A percentile compares a stretch with the other conserved stretches of the same genome.
These are phyloP conservation scores for Hippocampus abdominalis DNA, from an alignment of 2,113 vertebrate species.

Conservation along the genomic window DNA sequence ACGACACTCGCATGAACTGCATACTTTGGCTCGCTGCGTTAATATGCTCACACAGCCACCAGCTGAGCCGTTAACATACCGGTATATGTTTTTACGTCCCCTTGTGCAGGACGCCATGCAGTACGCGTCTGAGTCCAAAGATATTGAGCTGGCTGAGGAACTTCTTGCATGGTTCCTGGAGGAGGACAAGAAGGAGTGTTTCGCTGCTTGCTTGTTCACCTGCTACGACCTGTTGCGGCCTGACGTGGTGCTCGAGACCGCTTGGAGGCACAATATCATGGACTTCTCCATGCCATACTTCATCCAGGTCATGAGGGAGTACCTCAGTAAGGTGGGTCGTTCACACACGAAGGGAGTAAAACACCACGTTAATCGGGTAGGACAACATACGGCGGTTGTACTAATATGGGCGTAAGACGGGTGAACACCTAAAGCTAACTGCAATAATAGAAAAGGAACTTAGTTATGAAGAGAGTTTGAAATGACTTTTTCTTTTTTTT, in stretches of 20 bases:
- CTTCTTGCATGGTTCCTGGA: slow-evolving; percentile 96
- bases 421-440: not conserved
- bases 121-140: slow-evolving; percentile 98
- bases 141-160: slow-evolving; percentile 92
- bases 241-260: slow-evolving; percentile 95
- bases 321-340: slow-evolving; percentile 90
- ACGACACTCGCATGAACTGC: not conserved
- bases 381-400: not conserved
- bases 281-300: slow-evolving; percentile 99
- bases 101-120: slow-evolving; percentile 91
- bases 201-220: slow-evolving; percentile 96
- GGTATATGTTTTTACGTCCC: not conserved
- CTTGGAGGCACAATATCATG: slow-evolving; percentile 99
- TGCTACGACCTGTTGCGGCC: slow-evolving; percentile 96
- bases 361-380: not conserved
- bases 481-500: not conserved
- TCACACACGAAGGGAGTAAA: slow-evolving; percentile 1
- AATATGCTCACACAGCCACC: not conserved
- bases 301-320: slow-evolving; percentile 99
- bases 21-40: not conserved
- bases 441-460: slow-evolving; percentile 3
- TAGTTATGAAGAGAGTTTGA: not conserved
- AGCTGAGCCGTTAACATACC: not conserved
- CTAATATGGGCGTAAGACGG: not conserved
- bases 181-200: slow-evolving; percentile 96